Conservation (phyloP, 2,113 vertebrate genomes). For the Hyla sarda region DNA sequence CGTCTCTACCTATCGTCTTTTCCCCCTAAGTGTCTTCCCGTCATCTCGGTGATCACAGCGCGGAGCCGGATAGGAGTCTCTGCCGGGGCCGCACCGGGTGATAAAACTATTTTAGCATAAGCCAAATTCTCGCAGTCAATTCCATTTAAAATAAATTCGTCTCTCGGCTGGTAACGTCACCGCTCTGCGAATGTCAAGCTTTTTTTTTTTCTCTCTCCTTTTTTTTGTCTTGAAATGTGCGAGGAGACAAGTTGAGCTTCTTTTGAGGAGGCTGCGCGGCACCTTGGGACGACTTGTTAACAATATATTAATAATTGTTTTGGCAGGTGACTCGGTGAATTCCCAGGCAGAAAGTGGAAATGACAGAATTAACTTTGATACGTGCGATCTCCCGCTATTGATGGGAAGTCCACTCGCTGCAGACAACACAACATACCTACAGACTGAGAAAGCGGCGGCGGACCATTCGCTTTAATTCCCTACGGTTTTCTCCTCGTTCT, state of each 20-base stretch:
- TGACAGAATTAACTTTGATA: conserved; percentile 53
- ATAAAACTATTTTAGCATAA: neutral
- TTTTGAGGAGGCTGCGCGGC: conserved; percentile 25
- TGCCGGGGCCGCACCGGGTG: neutral
- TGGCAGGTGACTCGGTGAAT: conserved; percentile 57
- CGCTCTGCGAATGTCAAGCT: no score
- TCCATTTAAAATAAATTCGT: neutral
- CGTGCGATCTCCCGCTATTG: conserved; percentile 38
- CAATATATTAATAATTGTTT: conserved; percentile 57
- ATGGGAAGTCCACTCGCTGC: conserved; percentile 25
- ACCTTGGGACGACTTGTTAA: conserved; percentile 53
- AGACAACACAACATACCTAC: neutral
- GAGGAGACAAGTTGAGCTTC: conserved; percentile 23
- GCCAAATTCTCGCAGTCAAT: neutral
- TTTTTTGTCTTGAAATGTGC: conserved; percentile 43
- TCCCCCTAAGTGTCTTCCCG: no score
- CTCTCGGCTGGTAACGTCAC: neutral
- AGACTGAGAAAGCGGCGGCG: neutral
- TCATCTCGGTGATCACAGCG: no score
- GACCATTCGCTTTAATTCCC: neutral
- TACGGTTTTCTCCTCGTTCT: neutral
- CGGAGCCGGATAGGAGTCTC: no score
- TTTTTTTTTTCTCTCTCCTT: neutral
- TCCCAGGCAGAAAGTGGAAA: conserved; percentile 40
- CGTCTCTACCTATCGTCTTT: no score